Percentiles rank a stretch among this genome's conserved stretches.
phyloP scores from a whole-genome alignment of 2,888 invertebrate species.

The Caenorhabditis wallacei region DNA sequence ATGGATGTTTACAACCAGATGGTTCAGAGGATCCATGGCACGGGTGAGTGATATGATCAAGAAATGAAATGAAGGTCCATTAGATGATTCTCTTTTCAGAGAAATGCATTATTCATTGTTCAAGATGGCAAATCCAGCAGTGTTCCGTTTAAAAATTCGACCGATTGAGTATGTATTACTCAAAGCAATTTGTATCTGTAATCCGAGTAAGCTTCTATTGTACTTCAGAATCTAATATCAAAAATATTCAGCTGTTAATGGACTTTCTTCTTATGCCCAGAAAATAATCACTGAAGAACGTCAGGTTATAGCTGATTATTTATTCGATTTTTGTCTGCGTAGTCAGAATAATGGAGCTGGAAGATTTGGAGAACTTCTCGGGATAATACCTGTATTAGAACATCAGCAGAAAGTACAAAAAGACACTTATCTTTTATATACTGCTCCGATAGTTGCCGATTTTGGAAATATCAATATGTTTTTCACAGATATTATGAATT shows the following conservation, averaged over 20 bases:
- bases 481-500: slow-evolving; percentile 28
- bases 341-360: slow-evolving; percentile 1
- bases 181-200: slow-evolving; percentile 13
- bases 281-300: neutral
- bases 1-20: slow-evolving; percentile 12
- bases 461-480: neutral
- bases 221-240: neutral
- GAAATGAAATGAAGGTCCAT: too few relatives aligned
- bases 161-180: slow-evolving; percentile 1
- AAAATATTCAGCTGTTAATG: neutral
- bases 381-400: slow-evolving; percentile 27
- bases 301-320: neutral
- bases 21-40: neutral
- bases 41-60: slow-evolving; percentile 20
- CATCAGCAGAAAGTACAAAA: slow-evolving; percentile 41
- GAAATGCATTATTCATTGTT: too few relatives aligned
- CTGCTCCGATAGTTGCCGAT: slow-evolving; percentile 4
- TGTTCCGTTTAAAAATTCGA: neutral
- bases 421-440: neutral
- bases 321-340: neutral
- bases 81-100: too few relatives aligned
- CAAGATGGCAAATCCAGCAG: too few relatives aligned
- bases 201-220: neutral
- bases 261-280: neutral
- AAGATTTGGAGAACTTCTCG: slow-evolving; percentile 33